Evolutionary conservation across 2,797 vertebrate species (phyloP).

Genomic region (Rallus crepitans): DNA sequence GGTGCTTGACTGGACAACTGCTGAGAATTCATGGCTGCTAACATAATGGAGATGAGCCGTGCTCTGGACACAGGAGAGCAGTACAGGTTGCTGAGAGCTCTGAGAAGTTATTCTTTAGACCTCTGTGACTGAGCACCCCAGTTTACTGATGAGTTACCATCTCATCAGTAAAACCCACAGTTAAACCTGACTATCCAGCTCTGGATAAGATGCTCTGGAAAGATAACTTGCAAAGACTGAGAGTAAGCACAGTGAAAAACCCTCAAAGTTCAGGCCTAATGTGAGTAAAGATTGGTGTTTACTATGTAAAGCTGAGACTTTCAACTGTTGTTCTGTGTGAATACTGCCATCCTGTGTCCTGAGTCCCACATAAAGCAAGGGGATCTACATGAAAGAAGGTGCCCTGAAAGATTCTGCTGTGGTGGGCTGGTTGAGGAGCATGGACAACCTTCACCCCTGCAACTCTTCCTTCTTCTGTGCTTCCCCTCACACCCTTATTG

Average conservation of each 20-base stretch:
- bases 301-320: not conserved
- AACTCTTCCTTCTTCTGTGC: not conserved
- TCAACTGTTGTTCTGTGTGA: not conserved
- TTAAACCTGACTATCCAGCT: not conserved
- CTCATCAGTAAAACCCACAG: not conserved
- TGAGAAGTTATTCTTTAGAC: not conserved
- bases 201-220: not conserved
- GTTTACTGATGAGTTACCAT: not conserved
- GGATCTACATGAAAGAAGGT: not conserved
- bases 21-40: not conserved
- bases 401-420: not conserved
- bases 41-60: accelerated
- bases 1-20: not conserved
- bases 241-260: not conserved
- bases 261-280: not conserved
- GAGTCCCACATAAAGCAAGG: not conserved
- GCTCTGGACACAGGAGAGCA: not conserved
- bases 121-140: not conserved
- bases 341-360: not conserved
- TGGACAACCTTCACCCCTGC: not conserved
- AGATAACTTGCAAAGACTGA: not conserved
- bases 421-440: not conserved
- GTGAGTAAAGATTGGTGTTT: not conserved
- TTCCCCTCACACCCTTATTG: not conserved
- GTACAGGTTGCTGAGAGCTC: not conserved